Evolutionary conservation across 2,113 vertebrate species (phyloP).

Genomic region (Pao palembangensis): DNA sequence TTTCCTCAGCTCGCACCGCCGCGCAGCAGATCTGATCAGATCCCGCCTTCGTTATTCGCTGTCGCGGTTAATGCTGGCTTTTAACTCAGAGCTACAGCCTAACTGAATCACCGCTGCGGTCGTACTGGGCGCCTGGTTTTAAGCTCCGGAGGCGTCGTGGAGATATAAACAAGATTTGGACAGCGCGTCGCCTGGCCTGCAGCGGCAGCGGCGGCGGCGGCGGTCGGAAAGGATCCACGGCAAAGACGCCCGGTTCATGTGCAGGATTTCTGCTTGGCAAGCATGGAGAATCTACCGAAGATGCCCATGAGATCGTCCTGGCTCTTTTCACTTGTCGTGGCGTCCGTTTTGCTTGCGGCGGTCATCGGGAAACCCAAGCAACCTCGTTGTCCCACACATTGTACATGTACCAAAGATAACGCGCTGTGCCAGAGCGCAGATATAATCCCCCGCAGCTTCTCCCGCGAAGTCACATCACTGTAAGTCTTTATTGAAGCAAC

Average conservation of each 20-base stretch:
- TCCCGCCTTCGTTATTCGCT: not conserved
- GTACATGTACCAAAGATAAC: constrained; percentile 99
- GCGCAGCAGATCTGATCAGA: constrained; percentile 11
- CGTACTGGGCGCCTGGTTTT: constrained; percentile 22
- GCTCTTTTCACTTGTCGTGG: constrained; percentile 41
- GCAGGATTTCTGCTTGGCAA: constrained; percentile 28
- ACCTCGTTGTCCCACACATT: constrained; percentile 88
- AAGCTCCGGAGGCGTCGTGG: constrained; percentile 13
- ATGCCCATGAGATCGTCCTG: constrained; percentile 26
- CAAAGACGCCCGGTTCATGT: constrained; percentile 49
- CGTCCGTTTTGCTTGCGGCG: constrained; percentile 58
- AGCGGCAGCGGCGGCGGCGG: constrained; percentile 1
- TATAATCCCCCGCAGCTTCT: constrained; percentile 91
- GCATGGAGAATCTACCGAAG: constrained; percentile 48
- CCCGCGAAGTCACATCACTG: constrained; percentile 93
- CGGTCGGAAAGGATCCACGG: constrained; percentile 15
- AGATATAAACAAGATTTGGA: constrained; percentile 39
- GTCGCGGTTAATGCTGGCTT: not conserved
- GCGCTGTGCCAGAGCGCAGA: constrained; percentile 94
- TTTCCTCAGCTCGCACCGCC: constrained; percentile 7
- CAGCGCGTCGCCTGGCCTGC: constrained; percentile 42
- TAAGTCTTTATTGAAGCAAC: constrained; percentile 75
- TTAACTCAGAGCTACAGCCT: constrained; percentile 2
- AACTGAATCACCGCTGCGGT: constrained; percentile 15
- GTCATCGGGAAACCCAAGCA: constrained; percentile 84